Evolutionary conservation across 1,140 invertebrate species (phyloP).

Genomic region (Meloidogyne floridensis): DNA sequence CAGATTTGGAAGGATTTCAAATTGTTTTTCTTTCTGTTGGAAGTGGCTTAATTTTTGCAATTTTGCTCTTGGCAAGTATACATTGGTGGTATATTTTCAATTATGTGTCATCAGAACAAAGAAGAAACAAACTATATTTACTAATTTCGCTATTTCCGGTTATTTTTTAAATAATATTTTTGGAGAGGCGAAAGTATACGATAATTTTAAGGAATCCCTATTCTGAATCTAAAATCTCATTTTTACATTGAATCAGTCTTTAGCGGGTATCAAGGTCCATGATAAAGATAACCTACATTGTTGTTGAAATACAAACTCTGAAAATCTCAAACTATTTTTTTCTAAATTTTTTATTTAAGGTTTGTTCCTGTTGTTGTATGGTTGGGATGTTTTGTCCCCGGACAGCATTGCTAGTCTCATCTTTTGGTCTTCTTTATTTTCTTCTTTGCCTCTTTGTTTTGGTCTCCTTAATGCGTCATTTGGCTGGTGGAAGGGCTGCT

Average conservation of each 20-base stretch:
- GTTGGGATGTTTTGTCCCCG: constrained; percentile 48
- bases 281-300: too few species aligned
- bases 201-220: too few species aligned
- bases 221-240: too few species aligned
- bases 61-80: constrained; percentile 35
- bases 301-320: too few species aligned
- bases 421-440: constrained; percentile 49
- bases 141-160: constrained; percentile 50
- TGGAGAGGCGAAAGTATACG: background rate
- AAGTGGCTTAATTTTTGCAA: constrained; percentile 25
- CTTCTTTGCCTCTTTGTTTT: constrained; percentile 48
- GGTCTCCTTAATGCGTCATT: constrained; percentile 49
- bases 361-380: constrained; percentile 42
- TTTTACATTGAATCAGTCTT: too few species aligned
- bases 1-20: constrained; percentile 29
- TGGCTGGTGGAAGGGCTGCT: constrained; percentile 30
- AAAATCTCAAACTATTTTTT: background rate
- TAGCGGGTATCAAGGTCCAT: too few species aligned
- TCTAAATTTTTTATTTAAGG: constrained; percentile 19
- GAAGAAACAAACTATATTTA: constrained; percentile 51
- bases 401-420: constrained; percentile 41
- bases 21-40: constrained; percentile 37
- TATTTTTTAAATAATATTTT: background rate
- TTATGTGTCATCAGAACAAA: constrained; percentile 43
- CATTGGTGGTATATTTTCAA: constrained; percentile 41